These are phyloP conservation scores for Temnothorax longispinosus DNA, from an alignment of 1,140 invertebrate species.

Conservation along the genomic window DNA sequence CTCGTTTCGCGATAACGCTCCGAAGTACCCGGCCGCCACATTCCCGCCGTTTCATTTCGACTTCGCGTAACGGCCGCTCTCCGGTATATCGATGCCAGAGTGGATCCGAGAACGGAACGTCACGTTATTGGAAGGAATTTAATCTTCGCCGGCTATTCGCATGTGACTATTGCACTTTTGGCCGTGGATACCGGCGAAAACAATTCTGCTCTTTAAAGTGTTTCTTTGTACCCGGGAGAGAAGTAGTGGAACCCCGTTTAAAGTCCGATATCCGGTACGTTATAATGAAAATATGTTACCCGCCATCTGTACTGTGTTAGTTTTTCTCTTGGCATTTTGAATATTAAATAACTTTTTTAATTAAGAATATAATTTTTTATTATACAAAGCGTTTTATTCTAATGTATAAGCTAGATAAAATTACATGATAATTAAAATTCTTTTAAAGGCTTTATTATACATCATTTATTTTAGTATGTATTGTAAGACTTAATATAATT, in stretches of 20 bases:
- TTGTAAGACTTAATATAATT: not conserved
- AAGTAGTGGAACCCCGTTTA: not conserved
- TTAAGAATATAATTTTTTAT: not conserved
- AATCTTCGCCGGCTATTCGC: constrained; percentile 63
- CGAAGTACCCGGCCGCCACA: constrained; percentile 70
- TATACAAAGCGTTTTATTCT: not conserved
- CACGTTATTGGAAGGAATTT: constrained; percentile 69
- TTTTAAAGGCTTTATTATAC: not conserved
- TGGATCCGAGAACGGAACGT: constrained; percentile 28
- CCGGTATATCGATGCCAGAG: constrained; percentile 63
- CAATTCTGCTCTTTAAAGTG: constrained; percentile 41
- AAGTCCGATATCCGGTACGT: not conserved
- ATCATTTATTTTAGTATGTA: not conserved
- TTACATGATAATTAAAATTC: not conserved
- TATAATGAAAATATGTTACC: not conserved
- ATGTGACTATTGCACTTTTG: constrained; percentile 28
- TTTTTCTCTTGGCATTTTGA: not conserved
- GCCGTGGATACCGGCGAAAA: not conserved
- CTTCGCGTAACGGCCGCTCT: constrained; percentile 43
- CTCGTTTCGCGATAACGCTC: constrained; percentile 73
- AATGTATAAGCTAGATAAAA: not conserved
- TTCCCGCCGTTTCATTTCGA: constrained; percentile 79
- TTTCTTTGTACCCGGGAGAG: not conserved
- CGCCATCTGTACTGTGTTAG: not conserved
- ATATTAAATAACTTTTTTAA: not conserved